Evolutionary conservation across 2,888 invertebrate genomes (phyloP), one percentile per base, ranked within the genome.

Genomic region (Ichneumoninae sp.): DNA sequence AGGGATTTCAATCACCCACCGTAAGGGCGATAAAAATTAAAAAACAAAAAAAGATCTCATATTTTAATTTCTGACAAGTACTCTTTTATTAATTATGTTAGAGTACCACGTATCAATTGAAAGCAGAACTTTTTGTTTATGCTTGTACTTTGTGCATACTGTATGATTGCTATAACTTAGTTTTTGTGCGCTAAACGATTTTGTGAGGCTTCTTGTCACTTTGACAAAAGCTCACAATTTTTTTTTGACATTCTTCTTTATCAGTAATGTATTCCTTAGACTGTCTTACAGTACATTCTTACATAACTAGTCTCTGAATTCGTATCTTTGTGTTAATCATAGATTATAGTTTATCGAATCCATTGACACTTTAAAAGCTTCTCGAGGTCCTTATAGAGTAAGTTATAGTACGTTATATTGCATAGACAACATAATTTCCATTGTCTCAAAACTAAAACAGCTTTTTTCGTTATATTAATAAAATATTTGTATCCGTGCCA

Each of bases 401-500:
- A 22, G 57, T 22, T 57, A 26, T 8, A 70, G 30, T 52, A 26
- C 6, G 5, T 70, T 70, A 50, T 30, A 30, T 70, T 70, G 50
- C 33, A 50, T 40, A n/a, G 26, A 74, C 33, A 57, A 36, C n/a
- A n/a, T 22, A 44, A 10, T 8, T 26, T 57, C 13, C 10, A 26
- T 60, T 60, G 52, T 60, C 26, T 13, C 22, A 74, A 74, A 52
- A 22, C 33, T 40, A 70, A 30, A 30, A 50, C 19, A 30, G 33
- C 36, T 71, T 54, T 22, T 36, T 70, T 8, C 10, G 8, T 71
- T 16, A 13, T 36, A 57, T 10, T 40, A 33, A 71, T 22, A 36
- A 75, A 77, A 77, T 71, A 72, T 66, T 54, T 54, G 19, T 47
- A 10, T 57, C 47, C 33, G 7, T 30, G 57, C 71, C 22, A 30